Conservation (phyloP, 2,888 invertebrate species). For the Erebia palarica region DNA sequence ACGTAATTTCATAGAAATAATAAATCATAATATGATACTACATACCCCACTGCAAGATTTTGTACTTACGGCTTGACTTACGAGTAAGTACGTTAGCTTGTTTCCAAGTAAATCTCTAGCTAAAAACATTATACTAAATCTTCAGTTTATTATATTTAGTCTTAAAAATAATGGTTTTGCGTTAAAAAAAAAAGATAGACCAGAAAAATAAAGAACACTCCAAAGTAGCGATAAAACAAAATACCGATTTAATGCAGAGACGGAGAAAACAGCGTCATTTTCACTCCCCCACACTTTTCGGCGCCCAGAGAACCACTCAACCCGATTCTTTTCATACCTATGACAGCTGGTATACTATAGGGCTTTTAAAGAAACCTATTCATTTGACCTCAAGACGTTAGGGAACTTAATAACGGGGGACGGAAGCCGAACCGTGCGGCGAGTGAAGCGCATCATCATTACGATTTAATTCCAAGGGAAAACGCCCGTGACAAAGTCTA, state of each 20-base stretch:
- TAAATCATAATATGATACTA: no score
- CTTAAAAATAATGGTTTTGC: constrained; percentile 5
- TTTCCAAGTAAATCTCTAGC: no score
- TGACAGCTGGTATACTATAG: constrained; percentile 70
- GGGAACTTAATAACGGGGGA: constrained; percentile 72
- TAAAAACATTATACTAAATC: no score
- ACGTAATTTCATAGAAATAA: no score
- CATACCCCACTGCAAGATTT: no score
- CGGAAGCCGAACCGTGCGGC: constrained; percentile 63
- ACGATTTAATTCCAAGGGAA: constrained; percentile 79
- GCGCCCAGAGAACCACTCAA: constrained; percentile 57
- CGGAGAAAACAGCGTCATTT: constrained; percentile 41
- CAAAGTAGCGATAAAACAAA: constrained; percentile 35
- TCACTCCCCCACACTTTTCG: constrained; percentile 44
- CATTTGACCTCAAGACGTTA: constrained; percentile 76
- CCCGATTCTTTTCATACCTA: constrained; percentile 72
- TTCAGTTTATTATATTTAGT: neutral
- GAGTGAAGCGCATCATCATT: constrained; percentile 76
- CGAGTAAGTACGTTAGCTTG: no score
- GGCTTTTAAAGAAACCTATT: constrained; percentile 75
- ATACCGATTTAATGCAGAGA: constrained; percentile 37
- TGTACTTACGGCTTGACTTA: no score
- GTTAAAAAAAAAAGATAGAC: neutral
- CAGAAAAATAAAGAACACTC: constrained; percentile 16
- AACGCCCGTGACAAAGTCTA: constrained; percentile 77